Conservation (phyloP, 2,797 vertebrate genomes). For the Geotria australis region DNA sequence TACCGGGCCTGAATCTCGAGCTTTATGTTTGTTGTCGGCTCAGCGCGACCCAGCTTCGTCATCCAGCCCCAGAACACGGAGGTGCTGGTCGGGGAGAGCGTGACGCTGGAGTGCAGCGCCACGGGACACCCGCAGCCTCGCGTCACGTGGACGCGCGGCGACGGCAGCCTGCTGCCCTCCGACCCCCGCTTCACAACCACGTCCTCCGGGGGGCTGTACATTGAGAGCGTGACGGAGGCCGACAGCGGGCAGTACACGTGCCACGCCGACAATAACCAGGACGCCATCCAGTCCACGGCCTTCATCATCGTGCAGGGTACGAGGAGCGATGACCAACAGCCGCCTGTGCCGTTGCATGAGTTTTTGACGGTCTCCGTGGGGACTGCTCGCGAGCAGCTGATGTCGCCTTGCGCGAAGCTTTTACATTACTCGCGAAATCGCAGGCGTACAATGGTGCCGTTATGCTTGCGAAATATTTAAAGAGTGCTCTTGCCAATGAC, state of each 20-base stretch:
- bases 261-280: constrained; percentile 60
- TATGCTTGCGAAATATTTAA: no score
- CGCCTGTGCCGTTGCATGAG: no score
- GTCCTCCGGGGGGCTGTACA: constrained; percentile 59
- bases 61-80: constrained; percentile 96
- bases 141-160: constrained; percentile 62
- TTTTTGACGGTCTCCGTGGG: no score
- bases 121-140: constrained; percentile 57
- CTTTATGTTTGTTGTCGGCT: no score
- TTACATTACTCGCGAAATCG: no score
- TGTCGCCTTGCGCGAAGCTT: no score
- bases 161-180: constrained; percentile 38
- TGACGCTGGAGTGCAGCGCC: constrained; percentile 84
- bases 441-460: no score
- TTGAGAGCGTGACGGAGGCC: constrained; percentile 45
- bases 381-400: no score
- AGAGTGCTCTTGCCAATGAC: no score
- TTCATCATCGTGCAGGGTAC: constrained; percentile 81
- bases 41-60: constrained; percentile 71
- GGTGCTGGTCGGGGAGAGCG: constrained; percentile 73
- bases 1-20: no score
- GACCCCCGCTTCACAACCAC: constrained; percentile 64
- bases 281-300: constrained; percentile 54
- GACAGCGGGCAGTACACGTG: constrained; percentile 73
- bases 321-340: neutral